Base-by-base conservation (phyloP, 2,888 invertebrate species). In the Andrena chrysosceles region DNA sequence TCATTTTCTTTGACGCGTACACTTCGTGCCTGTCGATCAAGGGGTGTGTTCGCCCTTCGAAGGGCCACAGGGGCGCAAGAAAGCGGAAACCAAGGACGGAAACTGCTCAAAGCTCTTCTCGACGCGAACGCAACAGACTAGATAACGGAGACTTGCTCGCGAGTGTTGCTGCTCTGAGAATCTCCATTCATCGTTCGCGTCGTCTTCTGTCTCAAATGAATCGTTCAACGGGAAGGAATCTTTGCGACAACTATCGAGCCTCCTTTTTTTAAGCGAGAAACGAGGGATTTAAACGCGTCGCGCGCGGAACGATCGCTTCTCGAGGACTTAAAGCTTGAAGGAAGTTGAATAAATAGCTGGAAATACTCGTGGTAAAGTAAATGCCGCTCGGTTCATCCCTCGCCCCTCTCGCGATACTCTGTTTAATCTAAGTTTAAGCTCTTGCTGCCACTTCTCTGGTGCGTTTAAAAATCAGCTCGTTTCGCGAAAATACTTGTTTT, bases 281-380 rank as follows among this genome's bases (percentile, higher is more conserved):
- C 54, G 20, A 20, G 23, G 56, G 56, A 56, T 26, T 5, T 23
- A 10, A 2, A 35, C 4, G 20, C 63, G 20, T 5, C n/a, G 35
- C 8, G 10, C 20, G 10, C 33, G 20, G n/a, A n/a, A 29, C 23
- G 23, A 10, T 69, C 35, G 48, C 23, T 75, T 26, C 26, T 52
- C 48, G 31, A 26, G 16, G n/a, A 26, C 3, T 31, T 29, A 29
- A 67, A 20, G 29, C n/a, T 60, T 31, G 67, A 56, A 7, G 1
- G 16, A 42, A 42, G 35, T 31, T 59, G 74, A 79, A 72, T 83
- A 81, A 83, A 72, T 72, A 77, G 26, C 4, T 81, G 26, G 42
- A 75, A 72, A 82, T 75, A 81, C 67, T 82, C 52, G 10, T 60
- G 80, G 66, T 82, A 75, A 67, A 81, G 49, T 80, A 81, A 81